phyloP scores from a whole-genome alignment of 2,888 invertebrate species.

The Heliconius ethilla region DNA sequence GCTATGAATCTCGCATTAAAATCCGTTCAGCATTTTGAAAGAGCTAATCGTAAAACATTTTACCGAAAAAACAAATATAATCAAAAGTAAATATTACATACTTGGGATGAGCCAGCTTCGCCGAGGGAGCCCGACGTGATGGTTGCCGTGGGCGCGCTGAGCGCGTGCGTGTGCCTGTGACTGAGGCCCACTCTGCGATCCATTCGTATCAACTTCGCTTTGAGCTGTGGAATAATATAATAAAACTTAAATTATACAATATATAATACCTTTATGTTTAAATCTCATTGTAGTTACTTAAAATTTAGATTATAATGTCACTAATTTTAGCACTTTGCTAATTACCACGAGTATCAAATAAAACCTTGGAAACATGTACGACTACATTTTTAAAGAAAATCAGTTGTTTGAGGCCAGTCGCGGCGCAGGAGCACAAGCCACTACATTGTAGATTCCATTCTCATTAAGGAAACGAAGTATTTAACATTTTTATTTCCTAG shows the following conservation, averaged over 20 bases:
- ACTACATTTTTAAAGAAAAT: too few relatives aligned
- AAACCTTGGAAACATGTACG: too few relatives aligned
- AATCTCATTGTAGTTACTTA: too few relatives aligned
- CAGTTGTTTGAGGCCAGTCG: too few relatives aligned
- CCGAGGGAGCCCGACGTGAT: slow-evolving; percentile 45
- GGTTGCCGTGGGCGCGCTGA: slow-evolving; percentile 51
- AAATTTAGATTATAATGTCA: too few relatives aligned
- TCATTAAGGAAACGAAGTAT: neutral
- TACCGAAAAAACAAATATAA: neutral
- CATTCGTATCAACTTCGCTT: slow-evolving; percentile 85
- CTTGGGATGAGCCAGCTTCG: slow-evolving; percentile 39
- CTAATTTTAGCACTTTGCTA: too few relatives aligned
- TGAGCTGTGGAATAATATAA: slow-evolving; percentile 74
- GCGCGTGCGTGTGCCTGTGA: slow-evolving; percentile 75
- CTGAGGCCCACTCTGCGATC: slow-evolving; percentile 81
- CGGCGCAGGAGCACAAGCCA: neutral
- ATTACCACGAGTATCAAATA: too few relatives aligned
- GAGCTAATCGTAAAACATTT: too few relatives aligned
- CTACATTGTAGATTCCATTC: neutral
- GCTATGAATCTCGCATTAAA: too few relatives aligned
- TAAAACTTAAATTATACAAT: neutral
- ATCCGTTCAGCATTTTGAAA: too few relatives aligned
- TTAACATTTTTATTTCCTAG: neutral
- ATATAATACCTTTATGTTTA: too few relatives aligned
- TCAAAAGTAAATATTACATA: neutral